phyloP scores from a whole-genome alignment of 2,888 invertebrate genomes.

The Tuberolachnus salignus region DNA sequence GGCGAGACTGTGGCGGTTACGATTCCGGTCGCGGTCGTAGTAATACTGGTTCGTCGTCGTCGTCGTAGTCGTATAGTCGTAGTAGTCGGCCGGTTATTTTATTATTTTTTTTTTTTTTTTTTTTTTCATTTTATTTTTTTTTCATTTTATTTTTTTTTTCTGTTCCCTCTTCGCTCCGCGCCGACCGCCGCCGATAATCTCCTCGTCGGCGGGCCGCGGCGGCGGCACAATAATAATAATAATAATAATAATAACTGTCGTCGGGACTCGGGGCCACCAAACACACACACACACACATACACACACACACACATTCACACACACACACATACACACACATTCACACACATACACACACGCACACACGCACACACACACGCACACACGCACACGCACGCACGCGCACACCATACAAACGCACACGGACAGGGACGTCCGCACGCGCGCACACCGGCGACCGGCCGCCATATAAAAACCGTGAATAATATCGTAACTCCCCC shows the following conservation, averaged over 20 bases:
- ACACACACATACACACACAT: background rate
- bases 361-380: background rate
- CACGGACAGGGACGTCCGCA: background rate
- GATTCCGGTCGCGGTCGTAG: background rate
- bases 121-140: background rate
- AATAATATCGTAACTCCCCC: slow-evolving; percentile 6
- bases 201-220: background rate
- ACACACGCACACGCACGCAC: background rate
- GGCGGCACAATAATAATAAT: background rate
- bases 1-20: background rate
- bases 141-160: background rate
- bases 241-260: slow-evolving; percentile 1
- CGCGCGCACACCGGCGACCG: background rate
- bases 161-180: background rate
- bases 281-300: background rate
- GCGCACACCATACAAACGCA: background rate
- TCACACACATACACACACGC: background rate
- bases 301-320: background rate
- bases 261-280: background rate
- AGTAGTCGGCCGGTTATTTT: background rate
- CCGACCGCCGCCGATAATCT: slow-evolving; percentile 6
- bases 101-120: background rate
- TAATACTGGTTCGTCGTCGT: slow-evolving; percentile 1
- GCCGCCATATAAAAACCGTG: background rate
- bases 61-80: background rate